phyloP scores from a whole-genome alignment of 2,888 invertebrate genomes.

The Eumerus sabulonum region DNA sequence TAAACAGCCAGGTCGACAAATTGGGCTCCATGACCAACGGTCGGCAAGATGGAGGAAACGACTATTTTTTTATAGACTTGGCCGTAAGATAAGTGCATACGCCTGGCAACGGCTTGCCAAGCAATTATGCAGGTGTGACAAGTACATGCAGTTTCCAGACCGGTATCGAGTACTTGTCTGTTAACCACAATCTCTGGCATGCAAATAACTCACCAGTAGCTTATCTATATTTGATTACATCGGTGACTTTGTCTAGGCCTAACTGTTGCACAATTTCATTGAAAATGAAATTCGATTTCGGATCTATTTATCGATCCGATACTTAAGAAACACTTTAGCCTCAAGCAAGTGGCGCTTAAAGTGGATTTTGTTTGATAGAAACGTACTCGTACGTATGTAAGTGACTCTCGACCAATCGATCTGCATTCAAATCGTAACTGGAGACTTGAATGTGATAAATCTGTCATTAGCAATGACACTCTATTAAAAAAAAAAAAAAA shows the following conservation, averaged over 20 bases:
- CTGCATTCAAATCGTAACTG: slow-evolving; percentile 3
- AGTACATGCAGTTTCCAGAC: no score
- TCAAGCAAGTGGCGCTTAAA: slow-evolving; percentile 51
- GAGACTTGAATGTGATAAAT: slow-evolving; percentile 20
- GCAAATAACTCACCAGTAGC: slow-evolving; percentile 37
- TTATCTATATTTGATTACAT: slow-evolving; percentile 52
- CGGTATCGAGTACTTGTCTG: neutral
- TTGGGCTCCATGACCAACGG: no score
- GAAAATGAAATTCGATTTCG: neutral
- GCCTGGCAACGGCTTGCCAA: neutral
- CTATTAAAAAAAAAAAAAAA: no score
- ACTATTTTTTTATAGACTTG: no score
- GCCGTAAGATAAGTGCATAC: no score
- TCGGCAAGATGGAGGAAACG: no score
- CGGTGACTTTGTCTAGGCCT: neutral
- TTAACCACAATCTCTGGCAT: neutral
- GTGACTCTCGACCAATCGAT: no score
- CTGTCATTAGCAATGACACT: slow-evolving; percentile 32
- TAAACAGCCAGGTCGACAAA: no score
- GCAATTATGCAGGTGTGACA: no score
- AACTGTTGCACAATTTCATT: neutral
- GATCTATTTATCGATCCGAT: neutral
- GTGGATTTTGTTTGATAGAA: slow-evolving; percentile 15
- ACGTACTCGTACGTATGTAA: no score
- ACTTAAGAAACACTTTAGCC: slow-evolving; percentile 34